These are phyloP conservation scores for Microctenopoma lineatum DNA, from an alignment of 2,797 vertebrate genomes.

Conservation along the genomic window DNA sequence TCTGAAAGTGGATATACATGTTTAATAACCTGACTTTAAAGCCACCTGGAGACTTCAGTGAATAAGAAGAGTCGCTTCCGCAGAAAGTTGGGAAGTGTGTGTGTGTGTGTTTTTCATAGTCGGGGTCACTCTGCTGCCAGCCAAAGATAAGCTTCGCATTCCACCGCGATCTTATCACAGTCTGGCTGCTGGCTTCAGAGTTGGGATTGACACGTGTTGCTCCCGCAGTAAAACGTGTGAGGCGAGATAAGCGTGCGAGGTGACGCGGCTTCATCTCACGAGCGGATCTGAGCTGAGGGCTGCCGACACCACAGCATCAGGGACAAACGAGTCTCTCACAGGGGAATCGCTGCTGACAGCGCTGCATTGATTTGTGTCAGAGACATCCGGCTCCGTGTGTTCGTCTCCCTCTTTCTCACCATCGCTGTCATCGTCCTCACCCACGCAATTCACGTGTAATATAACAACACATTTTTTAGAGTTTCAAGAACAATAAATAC, in stretches of 20 bases:
- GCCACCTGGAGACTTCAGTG: constrained; percentile 10
- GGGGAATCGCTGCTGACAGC: constrained; percentile 14
- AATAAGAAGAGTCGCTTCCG: constrained; percentile 20
- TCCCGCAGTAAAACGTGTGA: constrained; percentile 35
- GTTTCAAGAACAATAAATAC: constrained; percentile 6
- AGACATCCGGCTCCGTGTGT: constrained; percentile 45
- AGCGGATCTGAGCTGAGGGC: constrained; percentile 2
- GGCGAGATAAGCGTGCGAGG: constrained; percentile 40
- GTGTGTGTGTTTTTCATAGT: constrained; percentile 1
- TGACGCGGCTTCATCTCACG: constrained; percentile 33
- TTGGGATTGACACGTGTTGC: constrained; percentile 25
- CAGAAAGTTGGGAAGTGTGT: neutral
- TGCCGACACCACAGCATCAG: constrained; percentile 19
- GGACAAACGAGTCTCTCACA: constrained; percentile 30
- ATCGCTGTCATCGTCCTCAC: constrained; percentile 14
- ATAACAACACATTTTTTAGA: neutral
- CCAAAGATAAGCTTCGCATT: constrained; percentile 71
- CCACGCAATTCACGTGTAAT: neutral
- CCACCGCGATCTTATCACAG: constrained; percentile 65
- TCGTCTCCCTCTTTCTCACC: constrained; percentile 12
- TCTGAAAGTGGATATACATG: too few relatives aligned
- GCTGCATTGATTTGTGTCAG: constrained; percentile 58
- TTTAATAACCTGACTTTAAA: too few relatives aligned
- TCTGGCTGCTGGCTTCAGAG: constrained; percentile 42
- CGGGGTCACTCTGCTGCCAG: constrained; percentile 43